Base-by-base conservation (phyloP, 2,797 vertebrate genomes). In the Cetoscarus ocellatus region DNA sequence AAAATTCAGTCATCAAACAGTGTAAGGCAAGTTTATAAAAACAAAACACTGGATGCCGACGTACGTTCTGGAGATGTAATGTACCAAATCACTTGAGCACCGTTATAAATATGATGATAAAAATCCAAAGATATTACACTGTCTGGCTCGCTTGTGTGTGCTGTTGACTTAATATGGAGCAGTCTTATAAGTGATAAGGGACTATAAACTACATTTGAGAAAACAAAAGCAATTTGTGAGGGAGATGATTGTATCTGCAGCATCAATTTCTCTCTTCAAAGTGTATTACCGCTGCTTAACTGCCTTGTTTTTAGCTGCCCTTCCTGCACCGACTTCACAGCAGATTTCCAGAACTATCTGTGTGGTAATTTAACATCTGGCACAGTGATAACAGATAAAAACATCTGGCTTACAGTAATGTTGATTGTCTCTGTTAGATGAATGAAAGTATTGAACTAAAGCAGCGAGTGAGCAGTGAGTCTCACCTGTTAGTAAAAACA, bases 401-500 rank as follows among this genome's bases (percentile, higher is more conserved):
- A 53, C 10, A 8, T 5, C 9, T 13, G 8, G 5, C n/a, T 38
- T 34, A 55, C 35, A 54, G 6, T 5, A 12, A 52, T 27, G 18
- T 3, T 15, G 19, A 60, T 44, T 0, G 3, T 45, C 54, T 14
- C 13, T 18, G 36, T 15, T 47, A 56, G 59, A 35, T 14, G 1
- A 61, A 19, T 13, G 17, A 61, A 34, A 45, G 1, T 43, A 47
- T 9, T 7, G 3, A 18, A 59, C 58, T 48, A 13, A 44, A 67
- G 54, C 35, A 44, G 9, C 38, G 7, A 7, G 38, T 9, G 17
- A 49, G 57, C 18, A 38, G 11, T 45, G n/a, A 63, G 35, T 57
- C 55, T 76, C 64, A 79, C 67, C 75, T 68, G 68, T 72, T 55
- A 45, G 56, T 62, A 53, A 71, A 65, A 58, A 69, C 27, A 49